Evolutionary conservation across 2,113 vertebrate genomes (phyloP).

Genomic region (Pelecanus crispus): DNA sequence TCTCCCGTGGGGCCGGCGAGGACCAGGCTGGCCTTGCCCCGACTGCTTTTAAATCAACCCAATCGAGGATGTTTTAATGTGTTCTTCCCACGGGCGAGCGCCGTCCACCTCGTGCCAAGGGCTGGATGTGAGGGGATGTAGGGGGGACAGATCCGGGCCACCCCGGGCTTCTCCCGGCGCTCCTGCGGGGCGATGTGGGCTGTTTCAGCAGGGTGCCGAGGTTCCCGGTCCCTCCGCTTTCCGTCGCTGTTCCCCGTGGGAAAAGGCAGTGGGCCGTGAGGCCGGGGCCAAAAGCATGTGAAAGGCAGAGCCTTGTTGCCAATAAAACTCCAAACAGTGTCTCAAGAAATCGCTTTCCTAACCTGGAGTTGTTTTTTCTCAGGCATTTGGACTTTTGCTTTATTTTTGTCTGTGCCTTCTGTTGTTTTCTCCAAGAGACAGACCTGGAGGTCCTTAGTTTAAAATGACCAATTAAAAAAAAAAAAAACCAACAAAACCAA

Average conservation of each 20-base stretch:
- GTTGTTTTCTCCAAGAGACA: neutral
- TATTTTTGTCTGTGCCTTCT: neutral
- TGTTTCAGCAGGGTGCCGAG: neutral
- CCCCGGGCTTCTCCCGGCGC: neutral
- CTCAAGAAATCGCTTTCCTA: neutral
- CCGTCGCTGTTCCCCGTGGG: neutral
- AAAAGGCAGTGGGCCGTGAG: neutral
- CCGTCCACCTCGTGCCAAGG: accelerated
- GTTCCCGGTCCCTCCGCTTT: neutral
- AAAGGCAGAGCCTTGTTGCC: conserved; percentile 28
- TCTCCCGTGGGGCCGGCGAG: neutral
- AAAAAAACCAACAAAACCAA: too few relatives aligned
- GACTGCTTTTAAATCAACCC: neutral
- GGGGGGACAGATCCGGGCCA: accelerated
- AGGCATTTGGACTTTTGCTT: neutral
- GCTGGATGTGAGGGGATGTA: accelerated
- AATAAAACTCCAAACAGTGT: neutral
- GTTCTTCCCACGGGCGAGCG: neutral
- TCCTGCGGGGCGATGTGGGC: neutral
- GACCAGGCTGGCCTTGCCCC: neutral
- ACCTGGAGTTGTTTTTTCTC: conserved; percentile 24
- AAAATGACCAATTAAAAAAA: neutral
- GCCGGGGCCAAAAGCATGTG: neutral
- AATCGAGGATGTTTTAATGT: neutral
- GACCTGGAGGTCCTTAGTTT: neutral